Conservation (phyloP, 2,888 invertebrate species). For the Minunthozetes semirufus region DNA sequence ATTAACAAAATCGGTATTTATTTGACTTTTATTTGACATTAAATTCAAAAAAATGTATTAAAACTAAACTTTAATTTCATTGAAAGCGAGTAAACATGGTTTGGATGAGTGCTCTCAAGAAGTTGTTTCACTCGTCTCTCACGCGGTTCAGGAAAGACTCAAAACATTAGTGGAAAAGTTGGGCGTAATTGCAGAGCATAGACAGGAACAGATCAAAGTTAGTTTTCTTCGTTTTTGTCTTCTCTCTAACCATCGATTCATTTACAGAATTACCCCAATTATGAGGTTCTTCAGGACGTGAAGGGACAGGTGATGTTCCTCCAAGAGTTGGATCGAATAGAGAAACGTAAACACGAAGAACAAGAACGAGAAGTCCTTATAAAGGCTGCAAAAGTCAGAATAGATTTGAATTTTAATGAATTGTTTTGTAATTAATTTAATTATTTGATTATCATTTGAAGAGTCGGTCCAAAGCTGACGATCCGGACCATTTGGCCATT, state of each 20-base stretch:
- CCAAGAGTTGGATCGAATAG: slow-evolving; percentile 89
- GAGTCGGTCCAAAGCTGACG: slow-evolving; percentile 83
- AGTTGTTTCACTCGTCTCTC: slow-evolving; percentile 81
- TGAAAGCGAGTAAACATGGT: slow-evolving; percentile 59
- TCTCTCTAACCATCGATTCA: background rate
- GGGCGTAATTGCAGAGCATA: slow-evolving; percentile 85
- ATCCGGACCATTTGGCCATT: slow-evolving; percentile 93
- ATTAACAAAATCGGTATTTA: slow-evolving; percentile 63
- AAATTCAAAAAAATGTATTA: background rate
- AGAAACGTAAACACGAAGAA: slow-evolving; percentile 88
- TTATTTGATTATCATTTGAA: slow-evolving; percentile 41
- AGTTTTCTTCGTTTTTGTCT: slow-evolving; percentile 40
- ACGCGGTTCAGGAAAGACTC: slow-evolving; percentile 87
- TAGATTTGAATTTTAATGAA: slow-evolving; percentile 1
- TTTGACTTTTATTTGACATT: background rate
- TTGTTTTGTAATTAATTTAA: background rate
- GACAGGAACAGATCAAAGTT: slow-evolving; percentile 84
- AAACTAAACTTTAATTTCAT: slow-evolving; percentile 27
- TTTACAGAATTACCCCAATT: slow-evolving; percentile 68
- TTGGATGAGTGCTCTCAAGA: slow-evolving; percentile 77
- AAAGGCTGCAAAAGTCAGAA: slow-evolving; percentile 76
- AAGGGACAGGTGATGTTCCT: slow-evolving; percentile 91
- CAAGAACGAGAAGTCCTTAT: slow-evolving; percentile 87
- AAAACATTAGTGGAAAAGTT: slow-evolving; percentile 84
- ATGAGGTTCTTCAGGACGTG: slow-evolving; percentile 81